These are phyloP conservation scores for Silvanus unidentatus DNA, from an alignment of 2,888 invertebrate species.

Conservation along the genomic window DNA sequence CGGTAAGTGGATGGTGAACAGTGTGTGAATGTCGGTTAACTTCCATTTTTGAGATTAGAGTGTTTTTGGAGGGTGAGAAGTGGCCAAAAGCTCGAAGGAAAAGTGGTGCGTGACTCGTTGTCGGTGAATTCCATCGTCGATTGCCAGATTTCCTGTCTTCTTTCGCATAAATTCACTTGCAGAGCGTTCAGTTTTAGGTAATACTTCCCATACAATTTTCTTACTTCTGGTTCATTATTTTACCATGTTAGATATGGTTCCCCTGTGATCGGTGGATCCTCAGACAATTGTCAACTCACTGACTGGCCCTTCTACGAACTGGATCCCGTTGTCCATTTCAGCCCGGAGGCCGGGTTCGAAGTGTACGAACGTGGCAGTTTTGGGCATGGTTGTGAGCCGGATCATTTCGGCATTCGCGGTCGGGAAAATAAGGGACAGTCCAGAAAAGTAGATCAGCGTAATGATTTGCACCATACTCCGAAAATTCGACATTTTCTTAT, in stretches of 20 bases:
- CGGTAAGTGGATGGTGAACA: conserved; percentile 37
- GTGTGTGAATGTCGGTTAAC: not conserved
- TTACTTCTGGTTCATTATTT: not conserved
- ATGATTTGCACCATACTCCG: conserved; percentile 11
- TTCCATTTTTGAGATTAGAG: conserved; percentile 49
- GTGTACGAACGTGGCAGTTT: conserved; percentile 76
- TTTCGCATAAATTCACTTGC: conserved; percentile 69
- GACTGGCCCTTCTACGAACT: conserved; percentile 67
- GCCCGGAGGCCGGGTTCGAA: conserved; percentile 62
- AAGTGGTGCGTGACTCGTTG: conserved; percentile 59
- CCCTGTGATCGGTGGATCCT: conserved; percentile 56
- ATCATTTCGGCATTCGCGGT: conserved; percentile 45
- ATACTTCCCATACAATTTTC: conserved; percentile 4
- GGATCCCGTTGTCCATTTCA: conserved; percentile 52
- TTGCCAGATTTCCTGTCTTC: conserved; percentile 73
- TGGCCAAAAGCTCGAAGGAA: conserved; percentile 60
- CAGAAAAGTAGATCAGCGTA: conserved; percentile 37
- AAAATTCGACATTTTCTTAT: not conserved
- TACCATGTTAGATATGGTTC: conserved; percentile 58
- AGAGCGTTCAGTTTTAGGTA: conserved; percentile 74
- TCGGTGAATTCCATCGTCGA: conserved; percentile 67
- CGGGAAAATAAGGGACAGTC: conserved; percentile 28
- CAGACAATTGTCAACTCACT: conserved; percentile 72
- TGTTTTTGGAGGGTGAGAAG: conserved; percentile 79
- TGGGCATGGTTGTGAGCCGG: conserved; percentile 74